Conservation (phyloP, 2,113 vertebrate species). For the Copsychus sechellarum region DNA sequence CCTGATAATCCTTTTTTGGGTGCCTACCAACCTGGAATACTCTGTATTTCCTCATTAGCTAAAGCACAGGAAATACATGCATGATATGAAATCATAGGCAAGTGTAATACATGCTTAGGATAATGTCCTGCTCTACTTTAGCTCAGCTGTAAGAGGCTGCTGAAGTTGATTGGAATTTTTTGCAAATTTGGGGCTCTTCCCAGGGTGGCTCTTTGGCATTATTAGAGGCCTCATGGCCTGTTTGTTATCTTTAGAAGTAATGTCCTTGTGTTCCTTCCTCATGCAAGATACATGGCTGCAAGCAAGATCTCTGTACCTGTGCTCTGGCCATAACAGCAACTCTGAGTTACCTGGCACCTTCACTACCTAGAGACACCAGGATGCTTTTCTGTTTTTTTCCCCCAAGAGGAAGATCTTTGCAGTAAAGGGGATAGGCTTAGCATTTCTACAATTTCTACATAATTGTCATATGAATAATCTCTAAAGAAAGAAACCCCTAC, state of each 20-base stretch:
- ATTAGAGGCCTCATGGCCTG: neutral
- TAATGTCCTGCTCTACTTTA: neutral
- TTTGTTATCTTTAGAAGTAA: neutral
- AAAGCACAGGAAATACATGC: neutral
- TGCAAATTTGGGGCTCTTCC: neutral
- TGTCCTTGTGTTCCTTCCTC: neutral
- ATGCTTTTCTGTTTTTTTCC: neutral
- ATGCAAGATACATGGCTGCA: rapidly evolving
- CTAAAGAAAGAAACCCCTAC: rapidly evolving
- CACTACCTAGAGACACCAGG: neutral
- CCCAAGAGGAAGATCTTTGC: neutral
- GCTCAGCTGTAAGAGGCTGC: neutral
- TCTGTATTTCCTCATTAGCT: neutral
- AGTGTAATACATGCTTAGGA: neutral
- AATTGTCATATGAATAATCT: neutral
- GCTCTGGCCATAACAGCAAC: neutral
- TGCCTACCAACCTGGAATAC: neutral
- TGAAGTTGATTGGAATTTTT: neutral
- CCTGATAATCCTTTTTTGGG: neutral
- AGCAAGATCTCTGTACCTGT: rapidly evolving
- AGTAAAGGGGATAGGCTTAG: neutral
- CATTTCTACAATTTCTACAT: neutral
- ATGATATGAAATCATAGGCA: neutral
- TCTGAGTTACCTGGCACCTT: neutral
- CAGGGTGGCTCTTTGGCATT: neutral